These are phyloP conservation scores for Platysteira castanea DNA, from an alignment of 2,113 vertebrate species.

Conservation along the genomic window DNA sequence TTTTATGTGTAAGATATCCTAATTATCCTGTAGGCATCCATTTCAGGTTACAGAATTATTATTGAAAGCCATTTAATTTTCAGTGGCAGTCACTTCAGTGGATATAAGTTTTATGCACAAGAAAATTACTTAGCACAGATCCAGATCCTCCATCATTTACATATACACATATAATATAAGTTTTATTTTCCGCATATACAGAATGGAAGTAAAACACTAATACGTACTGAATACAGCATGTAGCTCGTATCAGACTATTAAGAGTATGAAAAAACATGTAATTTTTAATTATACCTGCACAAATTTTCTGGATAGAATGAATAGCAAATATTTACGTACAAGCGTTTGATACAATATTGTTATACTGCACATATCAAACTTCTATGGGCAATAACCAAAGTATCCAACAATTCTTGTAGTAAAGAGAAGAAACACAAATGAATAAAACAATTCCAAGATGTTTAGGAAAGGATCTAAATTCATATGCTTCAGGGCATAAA, in stretches of 20 bases:
- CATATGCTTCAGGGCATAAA: background rate
- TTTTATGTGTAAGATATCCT: conserved; percentile 68
- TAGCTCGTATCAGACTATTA: conserved; percentile 16
- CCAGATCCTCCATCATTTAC: conserved; percentile 46
- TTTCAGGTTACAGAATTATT: conserved; percentile 70
- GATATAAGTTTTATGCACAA: too few species aligned
- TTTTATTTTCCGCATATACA: conserved; percentile 57
- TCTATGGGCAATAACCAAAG: background rate
- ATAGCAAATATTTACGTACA: background rate
- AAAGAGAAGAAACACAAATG: background rate
- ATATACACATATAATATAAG: conserved; percentile 40
- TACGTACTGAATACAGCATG: background rate
- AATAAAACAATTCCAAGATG: background rate
- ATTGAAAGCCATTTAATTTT: conserved; percentile 74
- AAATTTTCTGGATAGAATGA: background rate
- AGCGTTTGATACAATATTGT: background rate
- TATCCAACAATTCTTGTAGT: background rate
- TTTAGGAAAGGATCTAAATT: background rate
- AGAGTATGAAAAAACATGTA: background rate
- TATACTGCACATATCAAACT: background rate
- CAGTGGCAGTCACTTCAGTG: conserved; percentile 64
- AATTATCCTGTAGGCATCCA: conserved; percentile 69
- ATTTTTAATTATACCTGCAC: conserved; percentile 24
- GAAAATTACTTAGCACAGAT: conserved; percentile 62
- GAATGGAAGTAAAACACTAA: conserved; percentile 6